A percentile compares a stretch with the other conserved stretches of the same genome.
Evolutionary conservation across 2,888 invertebrate species (phyloP).

Genomic region (Ramazzottius varieornatus): DNA sequence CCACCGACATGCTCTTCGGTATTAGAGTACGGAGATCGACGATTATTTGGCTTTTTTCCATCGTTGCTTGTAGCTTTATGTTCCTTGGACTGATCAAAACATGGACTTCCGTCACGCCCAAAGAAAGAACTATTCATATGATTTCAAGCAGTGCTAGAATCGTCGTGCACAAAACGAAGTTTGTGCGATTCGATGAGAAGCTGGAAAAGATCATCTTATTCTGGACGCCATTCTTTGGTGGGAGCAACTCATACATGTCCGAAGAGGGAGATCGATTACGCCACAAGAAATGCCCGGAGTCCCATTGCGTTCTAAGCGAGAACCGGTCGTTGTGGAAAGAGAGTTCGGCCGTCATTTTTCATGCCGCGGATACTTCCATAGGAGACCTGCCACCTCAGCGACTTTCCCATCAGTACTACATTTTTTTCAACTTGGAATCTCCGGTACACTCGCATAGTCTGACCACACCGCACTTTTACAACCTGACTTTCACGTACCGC

Average conservation of each 20-base stretch:
- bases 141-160: no score
- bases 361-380: background rate
- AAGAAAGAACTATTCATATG: no score
- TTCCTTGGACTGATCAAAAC: no score
- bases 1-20: no score
- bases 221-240: background rate
- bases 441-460: background rate
- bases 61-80: no score
- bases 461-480: background rate
- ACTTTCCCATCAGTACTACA: background rate
- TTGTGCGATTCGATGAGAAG: no score
- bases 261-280: background rate
- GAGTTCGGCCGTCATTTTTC: background rate
- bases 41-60: no score
- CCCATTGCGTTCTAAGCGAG: background rate
- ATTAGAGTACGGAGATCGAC: no score
- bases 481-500: slow-evolving; percentile 4
- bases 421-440: background rate
- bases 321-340: background rate
- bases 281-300: background rate
- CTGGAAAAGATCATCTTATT: background rate
- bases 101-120: no score
- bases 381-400: background rate
- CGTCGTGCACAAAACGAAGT: no score
- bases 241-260: background rate